These are phyloP conservation scores for Coelopa pilipes DNA, from an alignment of 2,888 invertebrate species.

Conservation along the genomic window DNA sequence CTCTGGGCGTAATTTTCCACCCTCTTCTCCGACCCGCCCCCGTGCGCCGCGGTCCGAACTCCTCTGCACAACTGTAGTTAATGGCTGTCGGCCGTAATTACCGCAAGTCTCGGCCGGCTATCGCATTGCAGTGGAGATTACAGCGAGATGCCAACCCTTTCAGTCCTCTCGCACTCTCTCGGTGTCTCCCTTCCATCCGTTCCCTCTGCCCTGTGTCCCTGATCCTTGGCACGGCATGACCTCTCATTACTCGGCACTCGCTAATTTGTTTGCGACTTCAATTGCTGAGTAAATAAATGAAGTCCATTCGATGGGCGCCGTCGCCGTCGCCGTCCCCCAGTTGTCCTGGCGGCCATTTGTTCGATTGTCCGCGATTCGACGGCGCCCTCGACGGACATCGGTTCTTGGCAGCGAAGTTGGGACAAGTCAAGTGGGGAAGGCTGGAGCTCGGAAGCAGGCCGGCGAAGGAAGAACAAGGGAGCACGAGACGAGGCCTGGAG, in stretches of 20 bases:
- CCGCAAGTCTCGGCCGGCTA: slow-evolving; percentile 7
- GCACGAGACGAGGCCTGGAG: no score
- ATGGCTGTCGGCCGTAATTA: slow-evolving; percentile 18
- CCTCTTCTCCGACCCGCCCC: no score
- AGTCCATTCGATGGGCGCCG: slow-evolving; percentile 22
- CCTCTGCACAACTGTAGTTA: not conserved
- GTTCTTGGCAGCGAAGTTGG: no score
- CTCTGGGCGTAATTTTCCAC: no score
- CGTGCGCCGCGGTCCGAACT: no score
- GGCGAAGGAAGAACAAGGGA: no score
- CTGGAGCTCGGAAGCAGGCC: no score
- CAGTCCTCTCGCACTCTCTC: no score
- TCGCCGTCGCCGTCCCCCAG: not conserved
- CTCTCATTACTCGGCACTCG: slow-evolving; percentile 13
- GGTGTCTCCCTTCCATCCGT: not conserved
- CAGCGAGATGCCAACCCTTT: not conserved
- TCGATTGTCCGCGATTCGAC: not conserved
- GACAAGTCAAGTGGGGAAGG: no score
- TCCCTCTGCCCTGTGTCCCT: not conserved
- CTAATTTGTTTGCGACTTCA: slow-evolving; percentile 28
- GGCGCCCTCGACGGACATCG: no score
- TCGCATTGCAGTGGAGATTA: slow-evolving; percentile 2
- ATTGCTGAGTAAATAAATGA: slow-evolving; percentile 29
- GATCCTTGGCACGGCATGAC: not conserved
- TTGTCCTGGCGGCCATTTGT: not conserved